Conservation (phyloP, 92 coral and sea anemone genomes). For the Epizoanthus ramosus region DNA sequence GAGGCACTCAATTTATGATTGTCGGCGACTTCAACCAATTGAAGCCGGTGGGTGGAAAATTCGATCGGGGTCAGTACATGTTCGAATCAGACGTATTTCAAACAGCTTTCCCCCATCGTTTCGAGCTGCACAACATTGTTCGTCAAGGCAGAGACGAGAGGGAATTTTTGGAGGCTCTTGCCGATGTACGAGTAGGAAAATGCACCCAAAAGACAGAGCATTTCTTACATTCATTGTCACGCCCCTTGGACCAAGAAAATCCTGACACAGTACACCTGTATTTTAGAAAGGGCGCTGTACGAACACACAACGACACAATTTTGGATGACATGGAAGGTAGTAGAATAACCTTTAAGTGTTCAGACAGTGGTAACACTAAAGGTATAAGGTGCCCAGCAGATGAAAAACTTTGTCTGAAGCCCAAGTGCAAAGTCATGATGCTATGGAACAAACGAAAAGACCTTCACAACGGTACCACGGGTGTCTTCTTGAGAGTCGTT, state of each 20-base stretch:
- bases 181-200: conserved; percentile 19
- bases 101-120: conserved; percentile 49
- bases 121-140: conserved; percentile 39
- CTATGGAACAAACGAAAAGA: not conserved
- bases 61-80: conserved; percentile 56
- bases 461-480: not conserved
- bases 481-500: conserved; percentile 5
- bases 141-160: conserved; percentile 36
- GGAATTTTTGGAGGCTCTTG: conserved; percentile 8
- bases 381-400: conserved; percentile 22
- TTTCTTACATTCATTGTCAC: conserved; percentile 18
- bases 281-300: conserved; percentile 3
- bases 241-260: conserved; percentile 6
- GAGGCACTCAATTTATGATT: conserved; percentile 35
- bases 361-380: conserved; percentile 1
- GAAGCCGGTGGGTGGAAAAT: conserved; percentile 39
- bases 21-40: conserved; percentile 55
- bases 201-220: conserved; percentile 26
- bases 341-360: not conserved
- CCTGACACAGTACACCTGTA: not conserved
- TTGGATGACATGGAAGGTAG: not conserved
- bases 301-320: not conserved
- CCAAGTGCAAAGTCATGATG: conserved; percentile 4
- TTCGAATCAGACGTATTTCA: conserved; percentile 46
- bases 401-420: not conserved